Percentiles rank a stretch among this genome's conserved stretches.
phyloP scores from a whole-genome alignment of 1,140 invertebrate species.

The Proales similis region DNA sequence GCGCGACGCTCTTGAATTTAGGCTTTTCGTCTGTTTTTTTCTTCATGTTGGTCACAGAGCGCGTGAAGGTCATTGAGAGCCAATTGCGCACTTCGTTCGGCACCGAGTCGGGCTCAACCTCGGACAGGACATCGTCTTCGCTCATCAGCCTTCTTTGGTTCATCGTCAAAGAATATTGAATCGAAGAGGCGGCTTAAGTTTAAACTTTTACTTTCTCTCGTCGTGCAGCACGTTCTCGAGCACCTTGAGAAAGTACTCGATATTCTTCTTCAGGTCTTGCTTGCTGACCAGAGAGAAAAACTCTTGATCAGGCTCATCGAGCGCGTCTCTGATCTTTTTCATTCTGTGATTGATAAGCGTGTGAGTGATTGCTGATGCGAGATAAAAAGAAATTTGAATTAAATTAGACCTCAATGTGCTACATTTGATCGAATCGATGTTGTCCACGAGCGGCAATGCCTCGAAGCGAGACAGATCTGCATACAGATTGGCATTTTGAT shows the following conservation, averaged over 20 bases:
- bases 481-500: slow-evolving; percentile 5
- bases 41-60: slow-evolving; percentile 55
- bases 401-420: slow-evolving; percentile 23
- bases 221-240: slow-evolving; percentile 33
- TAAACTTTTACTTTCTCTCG: slow-evolving; percentile 36
- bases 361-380: no score
- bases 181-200: slow-evolving; percentile 6
- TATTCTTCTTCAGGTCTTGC: slow-evolving; percentile 32
- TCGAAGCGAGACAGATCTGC: slow-evolving; percentile 33
- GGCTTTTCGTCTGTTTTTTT: slow-evolving; percentile 55
- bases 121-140: slow-evolving; percentile 80
- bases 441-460: slow-evolving; percentile 13
- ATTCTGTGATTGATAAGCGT: no score
- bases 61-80: slow-evolving; percentile 92
- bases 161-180: slow-evolving; percentile 2
- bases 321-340: slow-evolving; percentile 18
- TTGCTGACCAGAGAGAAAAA: slow-evolving; percentile 22
- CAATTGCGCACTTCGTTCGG: slow-evolving; percentile 90
- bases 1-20: slow-evolving; percentile 83
- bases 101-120: slow-evolving; percentile 88
- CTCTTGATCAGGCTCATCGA: slow-evolving; percentile 3
- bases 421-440: slow-evolving; percentile 35
- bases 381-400: slow-evolving; percentile 2
- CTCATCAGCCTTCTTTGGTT: slow-evolving; percentile 54
- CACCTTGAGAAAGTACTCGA: slow-evolving; percentile 29